Base-by-base conservation (phyloP, 1,140 invertebrate genomes). In the Lasaia peninsularis region DNA sequence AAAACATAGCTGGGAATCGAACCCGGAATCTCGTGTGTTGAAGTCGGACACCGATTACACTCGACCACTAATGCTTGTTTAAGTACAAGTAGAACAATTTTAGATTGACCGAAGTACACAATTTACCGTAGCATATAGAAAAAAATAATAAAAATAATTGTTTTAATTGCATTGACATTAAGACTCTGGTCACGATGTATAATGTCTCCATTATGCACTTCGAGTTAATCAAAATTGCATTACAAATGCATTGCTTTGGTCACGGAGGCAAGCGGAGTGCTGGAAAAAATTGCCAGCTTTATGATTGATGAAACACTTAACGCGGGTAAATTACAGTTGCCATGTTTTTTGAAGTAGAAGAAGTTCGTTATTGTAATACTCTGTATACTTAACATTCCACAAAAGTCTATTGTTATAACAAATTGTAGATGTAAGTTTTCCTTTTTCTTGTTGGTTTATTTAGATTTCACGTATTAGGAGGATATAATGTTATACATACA, bases 141-240 rank as follows among this genome's bases (percentile, higher is more conserved):
- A 28, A 28, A 28, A 28, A n/a, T n/a, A n/a, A 44, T 4, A 44
- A 48, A 18, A 20, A 1, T 48, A 2, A 20, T 2, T 10, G 6
- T 32, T 28, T 52, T 31, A 52, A 33, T 52, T 40, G 32, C 18
- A 20, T n/a, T 37, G 53, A 64, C 70, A 65, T 69, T 62, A 58
- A 56, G 62, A 72, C 37, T 51, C 67, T 49, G 18, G 53, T 33
- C 70, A 72, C 65, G 65, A 67, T 67, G 60, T 66, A 66, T 80
- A 80, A 81, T 81, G 75, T 78, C 78, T 81, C 68, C 71, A 77
- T 81, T 69, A 70, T 66, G 67, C 52, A 63, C 55, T 69, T 66
- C 63, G 60, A 79, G 71, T 77, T 80, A 80, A 86, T 86, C 83
- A 84, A 81, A 84, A 83, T 80, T 85, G 74, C 78, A 81, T 86